A percentile compares a stretch with the other conserved stretches of the same genome.
Evolutionary conservation across 2,888 invertebrate genomes (phyloP).

Genomic region (Drosophila falleni): DNA sequence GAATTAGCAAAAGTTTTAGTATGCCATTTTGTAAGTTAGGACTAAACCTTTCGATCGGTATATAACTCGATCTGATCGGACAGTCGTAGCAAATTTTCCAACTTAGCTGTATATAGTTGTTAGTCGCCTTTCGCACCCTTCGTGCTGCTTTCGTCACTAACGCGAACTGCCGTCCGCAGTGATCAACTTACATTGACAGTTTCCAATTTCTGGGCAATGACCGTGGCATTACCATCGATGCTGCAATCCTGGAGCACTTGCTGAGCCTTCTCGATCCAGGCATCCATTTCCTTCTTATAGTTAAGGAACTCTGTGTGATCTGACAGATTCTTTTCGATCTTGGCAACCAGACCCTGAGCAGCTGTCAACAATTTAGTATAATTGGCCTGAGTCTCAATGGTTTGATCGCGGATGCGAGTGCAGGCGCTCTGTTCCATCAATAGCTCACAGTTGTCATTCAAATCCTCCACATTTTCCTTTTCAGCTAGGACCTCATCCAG

Average conservation of each 20-base stretch:
- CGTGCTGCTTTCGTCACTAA: no score
- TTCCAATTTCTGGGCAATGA: slow-evolving; percentile 92
- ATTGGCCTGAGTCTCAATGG: slow-evolving; percentile 92
- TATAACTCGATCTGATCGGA: no score
- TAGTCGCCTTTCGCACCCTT: no score
- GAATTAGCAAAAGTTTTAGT: no score
- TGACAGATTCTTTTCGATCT: slow-evolving; percentile 95
- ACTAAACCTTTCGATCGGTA: no score
- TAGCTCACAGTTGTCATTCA: slow-evolving; percentile 94
- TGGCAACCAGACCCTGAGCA: slow-evolving; percentile 92
- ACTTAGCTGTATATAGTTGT: no score
- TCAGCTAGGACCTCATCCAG: slow-evolving; percentile 91
- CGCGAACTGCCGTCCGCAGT: no score
- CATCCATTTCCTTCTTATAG: slow-evolving; percentile 92
- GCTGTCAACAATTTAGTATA: slow-evolving; percentile 92
- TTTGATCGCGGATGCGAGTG: slow-evolving; percentile 94
- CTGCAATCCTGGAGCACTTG: slow-evolving; percentile 93
- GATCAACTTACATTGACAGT: slow-evolving; percentile 89
- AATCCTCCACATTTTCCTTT: slow-evolving; percentile 92
- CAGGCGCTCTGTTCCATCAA: slow-evolving; percentile 95
- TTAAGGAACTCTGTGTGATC: slow-evolving; percentile 96
- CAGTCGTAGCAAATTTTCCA: no score
- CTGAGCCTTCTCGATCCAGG: slow-evolving; percentile 93
- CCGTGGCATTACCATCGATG: slow-evolving; percentile 91
- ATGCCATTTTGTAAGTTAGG: no score